A percentile compares a stretch with the other conserved stretches of the same genome.
Evolutionary conservation across 2,888 invertebrate genomes (phyloP).

Genomic region (Nemurella pictetii): DNA sequence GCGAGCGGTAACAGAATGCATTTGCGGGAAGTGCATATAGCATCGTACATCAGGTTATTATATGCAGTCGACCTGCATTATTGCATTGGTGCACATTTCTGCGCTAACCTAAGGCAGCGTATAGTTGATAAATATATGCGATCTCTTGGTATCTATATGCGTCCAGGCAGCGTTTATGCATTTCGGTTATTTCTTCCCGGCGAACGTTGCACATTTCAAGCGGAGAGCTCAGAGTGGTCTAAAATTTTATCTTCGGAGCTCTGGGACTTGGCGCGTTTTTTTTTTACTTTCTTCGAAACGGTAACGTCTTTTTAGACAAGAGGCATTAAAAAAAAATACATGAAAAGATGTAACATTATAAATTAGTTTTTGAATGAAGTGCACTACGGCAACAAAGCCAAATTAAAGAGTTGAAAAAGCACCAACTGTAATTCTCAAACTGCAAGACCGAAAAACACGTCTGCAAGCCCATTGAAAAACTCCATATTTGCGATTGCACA

Average conservation of each 20-base stretch:
- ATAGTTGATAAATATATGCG: neutral
- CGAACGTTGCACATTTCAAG: neutral
- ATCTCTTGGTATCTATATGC: neutral
- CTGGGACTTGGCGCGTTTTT: neutral
- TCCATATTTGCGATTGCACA: constrained; percentile 12
- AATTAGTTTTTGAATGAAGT: neutral
- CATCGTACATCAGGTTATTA: neutral
- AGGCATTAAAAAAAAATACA: neutral
- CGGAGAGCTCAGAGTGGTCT: neutral
- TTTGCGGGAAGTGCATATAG: neutral
- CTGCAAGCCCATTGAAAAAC: neutral
- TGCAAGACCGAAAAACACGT: neutral
- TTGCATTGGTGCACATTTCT: neutral
- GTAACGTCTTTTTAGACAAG: neutral
- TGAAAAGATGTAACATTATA: neutral
- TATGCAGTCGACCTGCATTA: neutral
- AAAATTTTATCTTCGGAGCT: neutral
- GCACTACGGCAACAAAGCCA: neutral
- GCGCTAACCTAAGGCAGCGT: neutral
- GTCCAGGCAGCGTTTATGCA: neutral
- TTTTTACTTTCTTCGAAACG: neutral
- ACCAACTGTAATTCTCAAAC: neutral
- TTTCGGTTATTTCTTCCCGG: neutral
- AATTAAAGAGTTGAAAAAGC: neutral
- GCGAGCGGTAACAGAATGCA: neutral